phyloP scores from a whole-genome alignment of 2,797 vertebrate genomes.

The Morus bassanus region DNA sequence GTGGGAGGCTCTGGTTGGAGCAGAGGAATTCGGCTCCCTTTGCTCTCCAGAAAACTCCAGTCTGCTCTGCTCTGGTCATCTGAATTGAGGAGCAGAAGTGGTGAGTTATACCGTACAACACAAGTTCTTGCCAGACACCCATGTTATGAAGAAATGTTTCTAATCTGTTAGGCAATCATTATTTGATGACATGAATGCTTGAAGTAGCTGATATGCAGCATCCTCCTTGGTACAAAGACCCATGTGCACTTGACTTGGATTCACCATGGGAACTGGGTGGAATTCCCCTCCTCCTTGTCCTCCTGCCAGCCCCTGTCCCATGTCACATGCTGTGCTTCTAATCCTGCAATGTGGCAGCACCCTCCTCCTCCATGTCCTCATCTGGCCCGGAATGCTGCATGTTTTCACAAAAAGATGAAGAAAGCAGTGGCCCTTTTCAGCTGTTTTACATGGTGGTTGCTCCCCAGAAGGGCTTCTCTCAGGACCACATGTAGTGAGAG shows the following conservation, averaged over 20 bases:
- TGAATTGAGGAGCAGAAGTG: neutral
- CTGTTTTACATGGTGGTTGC: neutral
- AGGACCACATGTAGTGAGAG: neutral
- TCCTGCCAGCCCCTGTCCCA: neutral
- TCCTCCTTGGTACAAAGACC: fast-evolving
- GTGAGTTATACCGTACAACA: neutral
- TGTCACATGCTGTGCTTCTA: neutral
- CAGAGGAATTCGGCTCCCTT: neutral
- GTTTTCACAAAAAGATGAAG: neutral
- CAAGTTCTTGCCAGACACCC: neutral
- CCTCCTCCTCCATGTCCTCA: neutral
- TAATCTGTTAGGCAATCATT: neutral
- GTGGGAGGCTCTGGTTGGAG: neutral
- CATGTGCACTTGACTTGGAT: neutral
- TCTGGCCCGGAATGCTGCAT: neutral
- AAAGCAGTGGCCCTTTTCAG: neutral
- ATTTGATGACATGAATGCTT: neutral
- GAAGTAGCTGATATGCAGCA: neutral
- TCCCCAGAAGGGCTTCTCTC: neutral
- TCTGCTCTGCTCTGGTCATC: neutral
- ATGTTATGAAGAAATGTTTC: neutral
- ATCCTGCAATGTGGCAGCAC: neutral
- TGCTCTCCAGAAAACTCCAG: neutral
- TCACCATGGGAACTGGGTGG: neutral
- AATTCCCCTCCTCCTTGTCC: neutral